Evolutionary conservation across 2,797 vertebrate genomes (phyloP), one percentile per base, ranked within the genome.

Genomic region (Alosa sapidissima): DNA sequence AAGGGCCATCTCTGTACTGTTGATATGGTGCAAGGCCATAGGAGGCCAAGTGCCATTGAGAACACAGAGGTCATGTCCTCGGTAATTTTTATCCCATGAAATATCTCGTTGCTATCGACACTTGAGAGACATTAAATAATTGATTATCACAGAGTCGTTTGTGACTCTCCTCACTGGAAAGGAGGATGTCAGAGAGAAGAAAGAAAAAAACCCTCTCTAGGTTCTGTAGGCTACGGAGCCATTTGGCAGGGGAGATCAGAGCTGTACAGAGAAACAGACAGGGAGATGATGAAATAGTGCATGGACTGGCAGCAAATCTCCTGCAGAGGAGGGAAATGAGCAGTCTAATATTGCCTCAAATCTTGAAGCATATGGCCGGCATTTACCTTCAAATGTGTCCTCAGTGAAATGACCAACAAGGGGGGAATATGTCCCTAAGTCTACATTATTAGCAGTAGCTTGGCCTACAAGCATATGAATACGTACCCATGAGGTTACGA

Each of bases 121-220:
- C 36, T 78, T 36, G 14, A 78, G 72, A 78, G 41, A 36, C 72
- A 78, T 78, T 78, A 47, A 78, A 78, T 78, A 78, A 78, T 78
- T 45, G 16, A 78, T 78, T 47, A 72, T 78, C 68, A 75, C 68
- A 75, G 68, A 75, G 68, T 75, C 41, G 45, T 78, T 78, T 78
- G 72, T 78, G 72, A 78, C 72, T 45, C 60, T 28, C 36, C 72
- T 45, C 36, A 78, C 14, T 78, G 72, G 41, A 21, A 78, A 47
- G 28, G 1, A 78, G 10, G 41, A 78, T 60, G 21, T 60, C 49
- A 28, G 24, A 8, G 21, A 24, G 4, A 65, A 9, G 10, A 10
- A 72, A 36, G 36, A 72, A 72, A 72, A 72, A 72, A 72, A 68
- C 10, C 52, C 6, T 24, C 68, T 72, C 72, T 47, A 45, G 72